These are phyloP conservation scores for Cataglyphis hispanica DNA, from an alignment of 1,140 invertebrate species.

Conservation along the genomic window DNA sequence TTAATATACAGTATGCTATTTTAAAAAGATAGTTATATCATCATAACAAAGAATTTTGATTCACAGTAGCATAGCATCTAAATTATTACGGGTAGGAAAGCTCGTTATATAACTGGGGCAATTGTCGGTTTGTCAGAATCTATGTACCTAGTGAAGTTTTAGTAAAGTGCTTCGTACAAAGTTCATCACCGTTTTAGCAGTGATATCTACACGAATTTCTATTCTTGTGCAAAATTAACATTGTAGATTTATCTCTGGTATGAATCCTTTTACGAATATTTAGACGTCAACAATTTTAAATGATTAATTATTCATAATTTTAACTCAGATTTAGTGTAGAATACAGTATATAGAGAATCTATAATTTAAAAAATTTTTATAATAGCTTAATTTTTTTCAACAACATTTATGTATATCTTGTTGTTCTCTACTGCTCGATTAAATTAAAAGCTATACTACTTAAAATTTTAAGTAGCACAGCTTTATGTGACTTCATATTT, in stretches of 20 bases:
- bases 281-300: neutral
- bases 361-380: neutral
- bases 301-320: neutral
- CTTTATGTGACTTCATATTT: too few species aligned
- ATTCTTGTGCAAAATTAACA: constrained; percentile 17
- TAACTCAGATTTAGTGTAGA: neutral
- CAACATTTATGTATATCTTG: neutral
- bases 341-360: neutral
- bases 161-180: constrained; percentile 44
- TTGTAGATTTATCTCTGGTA: neutral
- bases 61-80: constrained; percentile 23
- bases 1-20: constrained; percentile 2
- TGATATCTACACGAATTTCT: constrained; percentile 51
- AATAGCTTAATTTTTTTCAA: neutral
- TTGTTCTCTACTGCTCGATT: neutral
- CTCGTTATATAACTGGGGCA: constrained; percentile 58
- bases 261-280: neutral
- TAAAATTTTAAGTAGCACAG: too few species aligned
- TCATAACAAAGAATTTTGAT: constrained; percentile 54
- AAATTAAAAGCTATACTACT: too few species aligned
- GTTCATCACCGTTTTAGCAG: constrained; percentile 37
- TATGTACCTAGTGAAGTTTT: constrained; percentile 49
- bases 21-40: constrained; percentile 25
- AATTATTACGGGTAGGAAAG: constrained; percentile 54
- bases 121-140: constrained; percentile 61